A percentile compares a stretch with the other conserved stretches of the same genome.
Conservation (phyloP, 2,113 vertebrate genomes). For the Shinisaurus crocodilurus region DNA sequence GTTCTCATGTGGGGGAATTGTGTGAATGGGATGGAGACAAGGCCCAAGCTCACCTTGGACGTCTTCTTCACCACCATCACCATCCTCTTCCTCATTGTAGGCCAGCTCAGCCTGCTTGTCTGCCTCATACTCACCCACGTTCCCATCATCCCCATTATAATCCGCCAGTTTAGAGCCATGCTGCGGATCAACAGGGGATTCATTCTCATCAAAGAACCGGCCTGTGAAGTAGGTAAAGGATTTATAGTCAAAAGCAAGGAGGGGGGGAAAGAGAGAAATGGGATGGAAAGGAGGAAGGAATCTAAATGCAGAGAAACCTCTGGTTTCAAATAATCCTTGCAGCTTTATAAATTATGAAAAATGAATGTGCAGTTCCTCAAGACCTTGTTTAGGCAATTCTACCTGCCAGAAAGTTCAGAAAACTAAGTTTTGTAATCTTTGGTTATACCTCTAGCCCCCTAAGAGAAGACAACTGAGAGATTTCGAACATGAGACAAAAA, state of each 20-base stretch:
- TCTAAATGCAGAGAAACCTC: conserved; percentile 46
- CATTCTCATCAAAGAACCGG: conserved; percentile 99
- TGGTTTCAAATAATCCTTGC: conserved; percentile 12
- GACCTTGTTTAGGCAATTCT: not conserved
- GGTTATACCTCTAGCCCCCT: rapidly evolving
- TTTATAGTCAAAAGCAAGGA: conserved; percentile 86
- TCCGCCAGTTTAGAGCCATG: conserved; percentile 99
- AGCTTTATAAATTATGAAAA: conserved; percentile 11
- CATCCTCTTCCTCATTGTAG: conserved; percentile 99
- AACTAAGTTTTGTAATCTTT: rapidly evolving
- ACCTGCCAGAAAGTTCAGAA: not conserved
- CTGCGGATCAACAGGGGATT: conserved; percentile 99
- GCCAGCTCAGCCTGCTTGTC: conserved; percentile 99
- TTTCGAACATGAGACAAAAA: rapidly evolving
- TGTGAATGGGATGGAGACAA: conserved; percentile 79
- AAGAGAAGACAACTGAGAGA: not conserved
- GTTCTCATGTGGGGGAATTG: conserved; percentile 60
- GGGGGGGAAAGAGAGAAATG: conserved; percentile 53
- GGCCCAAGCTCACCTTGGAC: conserved; percentile 98
- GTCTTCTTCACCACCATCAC: conserved; percentile 99
- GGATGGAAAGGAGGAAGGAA: conserved; percentile 8
- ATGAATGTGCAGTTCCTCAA: rapidly evolving
- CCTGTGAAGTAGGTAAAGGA: conserved; percentile 97
- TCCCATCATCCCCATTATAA: conserved; percentile 99
- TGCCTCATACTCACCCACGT: conserved; percentile 99